phyloP scores from a whole-genome alignment of 1,140 invertebrate species.

The Coptotermes formosanus region DNA sequence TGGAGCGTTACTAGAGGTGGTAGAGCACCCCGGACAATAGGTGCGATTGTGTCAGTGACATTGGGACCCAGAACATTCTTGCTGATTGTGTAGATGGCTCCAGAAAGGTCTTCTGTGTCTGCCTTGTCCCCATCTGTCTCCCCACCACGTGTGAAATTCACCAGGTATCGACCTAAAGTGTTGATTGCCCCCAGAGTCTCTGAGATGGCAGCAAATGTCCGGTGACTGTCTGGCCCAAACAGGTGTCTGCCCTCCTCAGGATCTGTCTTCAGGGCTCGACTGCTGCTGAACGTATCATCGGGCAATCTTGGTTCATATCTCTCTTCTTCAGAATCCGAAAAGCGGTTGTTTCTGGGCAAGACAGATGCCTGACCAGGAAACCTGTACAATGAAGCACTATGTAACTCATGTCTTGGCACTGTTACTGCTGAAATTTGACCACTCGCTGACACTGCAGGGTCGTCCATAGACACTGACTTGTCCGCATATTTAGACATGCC shows the following conservation, averaged over 20 bases:
- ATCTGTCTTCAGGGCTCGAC: constrained; percentile 29
- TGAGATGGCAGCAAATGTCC: constrained; percentile 51
- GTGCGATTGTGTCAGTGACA: constrained; percentile 74
- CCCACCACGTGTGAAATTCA: constrained; percentile 68
- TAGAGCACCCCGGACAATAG: constrained; percentile 65
- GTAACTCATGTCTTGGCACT: no score
- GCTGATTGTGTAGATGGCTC: constrained; percentile 74
- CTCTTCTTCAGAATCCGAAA: no score
- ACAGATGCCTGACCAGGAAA: no score
- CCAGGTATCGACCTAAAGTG: constrained; percentile 77
- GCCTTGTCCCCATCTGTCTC: constrained; percentile 40
- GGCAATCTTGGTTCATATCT: no score
- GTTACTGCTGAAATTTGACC: no score
- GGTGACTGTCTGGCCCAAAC: constrained; percentile 39
- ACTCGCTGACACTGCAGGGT: no score
- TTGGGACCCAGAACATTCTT: constrained; percentile 78
- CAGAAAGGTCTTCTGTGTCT: constrained; percentile 54
- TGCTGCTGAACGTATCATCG: no score
- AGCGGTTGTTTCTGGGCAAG: no score
- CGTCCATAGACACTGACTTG: no score
- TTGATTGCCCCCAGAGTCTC: constrained; percentile 71
- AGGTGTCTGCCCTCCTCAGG: constrained; percentile 32
- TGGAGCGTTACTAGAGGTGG: constrained; percentile 52
- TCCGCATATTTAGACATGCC: no score
- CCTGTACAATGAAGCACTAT: no score